Evolutionary conservation across 2,113 vertebrate species (phyloP).

Genomic region (Heptranchias perlo): DNA sequence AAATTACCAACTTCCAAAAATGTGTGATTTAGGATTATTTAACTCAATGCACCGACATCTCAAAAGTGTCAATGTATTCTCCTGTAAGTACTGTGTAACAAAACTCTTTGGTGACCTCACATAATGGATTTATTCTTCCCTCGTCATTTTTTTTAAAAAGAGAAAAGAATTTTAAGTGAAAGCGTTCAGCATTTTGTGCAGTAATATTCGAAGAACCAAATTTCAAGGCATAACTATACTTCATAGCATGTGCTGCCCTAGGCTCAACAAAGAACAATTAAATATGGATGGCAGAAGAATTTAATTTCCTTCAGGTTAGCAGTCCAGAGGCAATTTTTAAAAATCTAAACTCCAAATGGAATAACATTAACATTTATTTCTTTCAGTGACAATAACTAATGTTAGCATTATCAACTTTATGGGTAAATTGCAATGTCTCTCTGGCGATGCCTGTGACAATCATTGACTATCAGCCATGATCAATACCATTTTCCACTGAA

Average conservation of each 20-base stretch:
- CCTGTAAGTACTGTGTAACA: not conserved
- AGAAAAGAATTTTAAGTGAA: not conserved
- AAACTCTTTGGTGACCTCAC: not conserved
- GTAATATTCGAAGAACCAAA: not conserved
- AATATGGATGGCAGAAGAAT: not conserved
- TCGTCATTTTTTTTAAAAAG: not conserved
- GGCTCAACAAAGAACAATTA: not conserved
- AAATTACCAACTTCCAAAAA: not conserved
- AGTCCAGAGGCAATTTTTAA: not conserved
- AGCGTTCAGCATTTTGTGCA: not conserved
- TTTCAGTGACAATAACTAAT: not conserved
- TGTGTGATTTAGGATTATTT: not conserved
- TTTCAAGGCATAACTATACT: not conserved
- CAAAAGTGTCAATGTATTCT: not conserved
- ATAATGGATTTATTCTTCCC: not conserved
- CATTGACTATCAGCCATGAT: not conserved
- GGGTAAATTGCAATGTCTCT: not conserved
- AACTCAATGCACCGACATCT: not conserved
- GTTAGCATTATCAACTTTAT: not conserved
- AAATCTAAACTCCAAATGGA: not conserved
- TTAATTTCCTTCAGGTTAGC: not conserved
- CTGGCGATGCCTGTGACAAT: not conserved
- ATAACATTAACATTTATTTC: not conserved
- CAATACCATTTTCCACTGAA: not conserved
- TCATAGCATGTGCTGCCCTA: not conserved